A percentile compares a stretch with the other conserved stretches of the same genome.
phyloP scores from a whole-genome alignment of 2,113 vertebrate species.

The Lontra canadensis region DNA sequence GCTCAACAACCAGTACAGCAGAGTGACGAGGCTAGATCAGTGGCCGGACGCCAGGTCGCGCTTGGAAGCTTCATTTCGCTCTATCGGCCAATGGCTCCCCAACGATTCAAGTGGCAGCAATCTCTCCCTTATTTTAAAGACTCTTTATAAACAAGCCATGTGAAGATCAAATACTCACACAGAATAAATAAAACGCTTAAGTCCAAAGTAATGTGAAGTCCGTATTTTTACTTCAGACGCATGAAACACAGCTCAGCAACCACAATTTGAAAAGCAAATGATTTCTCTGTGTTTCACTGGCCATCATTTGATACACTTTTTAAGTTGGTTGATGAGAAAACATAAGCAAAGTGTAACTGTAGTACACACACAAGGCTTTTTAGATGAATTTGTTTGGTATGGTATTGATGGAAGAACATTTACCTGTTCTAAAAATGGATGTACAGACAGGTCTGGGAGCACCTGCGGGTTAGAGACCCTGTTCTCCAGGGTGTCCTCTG shows the following conservation, averaged over 20 bases:
- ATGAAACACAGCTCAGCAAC: not conserved
- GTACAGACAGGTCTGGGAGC: fast-evolving
- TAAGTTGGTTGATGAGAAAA: not conserved
- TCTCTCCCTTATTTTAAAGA: not conserved
- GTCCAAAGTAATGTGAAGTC: not conserved
- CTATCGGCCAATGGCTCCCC: not conserved
- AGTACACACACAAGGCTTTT: not conserved
- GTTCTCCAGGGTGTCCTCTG: fast-evolving
- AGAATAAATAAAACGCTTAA: not conserved
- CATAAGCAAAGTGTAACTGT: not conserved
- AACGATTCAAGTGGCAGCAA: not conserved
- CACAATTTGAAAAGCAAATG: not conserved
- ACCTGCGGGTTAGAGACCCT: not conserved
- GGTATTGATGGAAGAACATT: not conserved
- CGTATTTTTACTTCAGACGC: not conserved
- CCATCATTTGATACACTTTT: not conserved
- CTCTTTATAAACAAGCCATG: not conserved
- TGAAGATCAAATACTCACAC: not conserved
- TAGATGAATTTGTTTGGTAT: not conserved
- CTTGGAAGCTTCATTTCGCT: not conserved
- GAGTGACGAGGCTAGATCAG: not conserved
- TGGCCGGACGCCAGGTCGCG: not conserved
- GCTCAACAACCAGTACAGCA: fast-evolving
- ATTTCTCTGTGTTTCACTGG: not conserved
- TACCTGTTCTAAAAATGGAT: not conserved